Base-by-base conservation (phyloP, 1,140 invertebrate genomes). In the Propsilocerus akamusi region DNA sequence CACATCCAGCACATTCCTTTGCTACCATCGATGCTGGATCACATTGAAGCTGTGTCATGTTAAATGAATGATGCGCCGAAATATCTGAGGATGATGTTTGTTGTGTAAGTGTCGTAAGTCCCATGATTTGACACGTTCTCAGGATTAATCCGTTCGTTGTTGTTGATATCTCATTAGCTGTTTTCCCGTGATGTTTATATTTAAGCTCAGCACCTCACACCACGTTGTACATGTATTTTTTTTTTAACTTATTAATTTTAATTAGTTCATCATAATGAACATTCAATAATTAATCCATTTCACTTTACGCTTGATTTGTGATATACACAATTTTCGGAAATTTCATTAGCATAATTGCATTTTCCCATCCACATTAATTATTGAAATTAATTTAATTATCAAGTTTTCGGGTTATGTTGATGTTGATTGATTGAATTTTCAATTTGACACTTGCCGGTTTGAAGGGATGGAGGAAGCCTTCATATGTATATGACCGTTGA, bases 1-100 rank as follows among this genome's bases (percentile, higher is more conserved):
- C 79, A 56, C 81, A 86, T 28, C 81, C 81, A 0, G 81, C 81
- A 61, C 81, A 86, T 53, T 83, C 78, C 53, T 81, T 71, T 28
- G 60, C 67, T 55, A 51, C 57, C 46, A 56, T 56, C 10, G 52
- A 56, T 5, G 60, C 52, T 7, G 30, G 17, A n/a, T 5, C 12
- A 5, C 12, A 5, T 6, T 4, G 4, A n/a, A 14, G 14, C 12
- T 37, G 32, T 37, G 14, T n/a, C 32, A 37, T 37, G 14, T n/a
- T 12, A 17, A n/a, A 37, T 5, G 2, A n/a, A n/a, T 30, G 28
- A 37, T 37, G 32, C 7, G 14, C 14, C n/a, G 32, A 17, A 6
- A 37, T 37, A 37, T 37, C 32, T 12, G 32, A 37, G 14, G n/a
- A 6, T 6, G 32, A 6, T 2, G 32, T 17, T 37, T 37, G 30